Base-by-base conservation (phyloP, 2,113 vertebrate species). In the Nansenia antarctica region DNA sequence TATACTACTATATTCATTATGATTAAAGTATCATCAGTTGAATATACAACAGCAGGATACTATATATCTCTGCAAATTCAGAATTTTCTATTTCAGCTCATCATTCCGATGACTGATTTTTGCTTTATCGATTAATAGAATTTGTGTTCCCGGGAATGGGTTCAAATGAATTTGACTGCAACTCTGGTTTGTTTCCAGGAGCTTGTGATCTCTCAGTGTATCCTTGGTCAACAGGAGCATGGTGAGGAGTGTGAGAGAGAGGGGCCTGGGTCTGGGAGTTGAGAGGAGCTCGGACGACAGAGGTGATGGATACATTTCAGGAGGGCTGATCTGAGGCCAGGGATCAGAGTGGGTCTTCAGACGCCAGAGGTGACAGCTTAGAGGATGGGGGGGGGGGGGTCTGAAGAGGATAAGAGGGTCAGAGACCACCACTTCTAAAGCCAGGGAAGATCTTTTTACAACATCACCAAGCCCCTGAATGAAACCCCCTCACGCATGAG, bases 401-500 rank as follows among this genome's bases (percentile, higher is more conserved):
- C 20, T 1, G 53, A 69, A 74, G 78, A 84, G 74, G 58, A 77
- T 72, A 80, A 64, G 74, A 82, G 42, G 87, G 86, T 87, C 84
- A 86, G 82, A 88, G 85, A 80, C 82, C 86, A 81, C 52, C 30
- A 22, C 80, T 81, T 78, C 77, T 76, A 81, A 68, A 82, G 85
- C 85, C 72, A 64, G 45, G 37, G 54, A 54, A 70, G 82, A 87
- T 89, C 84, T 49, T 77, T 79, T 91, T 90, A 87, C 88, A 55
- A 8, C 53, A 77, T 82, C 77, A 67, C 79, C 32, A 68, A 79
- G 68, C 74, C 53, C 2, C 64, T 76, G 58, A 80, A 77, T 79
- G 62, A 81, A 84, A 66, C 65, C 70, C 47, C 73, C 72, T 47
- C 85, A 88, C 22, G 88, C 86, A 83, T 87, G 88, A 78, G 79